phyloP scores from a whole-genome alignment of 2,113 vertebrate genomes.

The Nestor notabilis region DNA sequence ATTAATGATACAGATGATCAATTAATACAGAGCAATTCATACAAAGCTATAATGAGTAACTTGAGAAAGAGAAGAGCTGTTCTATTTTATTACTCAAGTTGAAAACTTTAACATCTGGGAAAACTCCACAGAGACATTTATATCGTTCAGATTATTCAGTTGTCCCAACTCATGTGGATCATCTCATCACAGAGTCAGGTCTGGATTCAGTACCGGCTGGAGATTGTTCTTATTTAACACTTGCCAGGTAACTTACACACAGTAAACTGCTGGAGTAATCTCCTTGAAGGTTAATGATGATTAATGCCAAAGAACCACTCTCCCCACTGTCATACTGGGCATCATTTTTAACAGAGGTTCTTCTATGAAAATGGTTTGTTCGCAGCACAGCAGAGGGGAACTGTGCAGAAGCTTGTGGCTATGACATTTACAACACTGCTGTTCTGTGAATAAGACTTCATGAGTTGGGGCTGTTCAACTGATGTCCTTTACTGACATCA shows the following conservation, averaged over 20 bases:
- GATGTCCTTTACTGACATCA: neutral
- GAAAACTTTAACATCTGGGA: neutral
- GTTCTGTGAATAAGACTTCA: neutral
- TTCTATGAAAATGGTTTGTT: neutral
- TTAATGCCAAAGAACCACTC: neutral
- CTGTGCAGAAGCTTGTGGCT: neutral
- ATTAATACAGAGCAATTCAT: neutral
- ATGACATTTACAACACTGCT: neutral
- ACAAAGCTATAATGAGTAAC: neutral
- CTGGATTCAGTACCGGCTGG: neutral
- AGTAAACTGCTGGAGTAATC: neutral
- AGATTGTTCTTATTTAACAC: neutral
- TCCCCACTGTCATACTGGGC: neutral
- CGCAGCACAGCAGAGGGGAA: neutral
- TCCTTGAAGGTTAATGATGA: neutral
- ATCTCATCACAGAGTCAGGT: neutral
- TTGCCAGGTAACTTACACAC: neutral
- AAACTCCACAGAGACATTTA: neutral
- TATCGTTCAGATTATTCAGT: neutral
- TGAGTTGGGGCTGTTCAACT: neutral
- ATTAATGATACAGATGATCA: neutral
- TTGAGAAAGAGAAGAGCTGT: neutral
- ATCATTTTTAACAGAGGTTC: neutral
- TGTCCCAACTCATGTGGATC: neutral
- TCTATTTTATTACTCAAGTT: neutral